Percentiles rank a stretch among this genome's conserved stretches.
These are phyloP conservation scores for Zoanthus solanderi DNA, from an alignment of 92 coral and sea anemone genomes.

Conservation along the genomic window DNA sequence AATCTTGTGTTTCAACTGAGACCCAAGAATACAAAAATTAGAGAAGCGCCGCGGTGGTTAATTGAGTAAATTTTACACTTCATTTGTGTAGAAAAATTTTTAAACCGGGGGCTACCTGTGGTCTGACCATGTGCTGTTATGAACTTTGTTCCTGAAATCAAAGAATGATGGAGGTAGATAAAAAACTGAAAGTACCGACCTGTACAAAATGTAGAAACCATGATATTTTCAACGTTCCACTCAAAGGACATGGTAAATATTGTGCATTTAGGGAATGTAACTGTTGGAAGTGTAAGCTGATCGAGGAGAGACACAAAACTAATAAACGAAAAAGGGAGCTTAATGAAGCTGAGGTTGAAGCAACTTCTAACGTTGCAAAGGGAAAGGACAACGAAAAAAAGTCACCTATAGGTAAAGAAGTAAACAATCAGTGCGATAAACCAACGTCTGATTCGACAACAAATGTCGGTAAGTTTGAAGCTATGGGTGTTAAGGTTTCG, in stretches of 20 bases:
- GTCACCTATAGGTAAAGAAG: background rate
- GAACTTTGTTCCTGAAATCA: background rate
- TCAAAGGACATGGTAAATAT: constrained; percentile 63
- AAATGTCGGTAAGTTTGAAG: background rate
- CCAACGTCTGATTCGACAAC: background rate
- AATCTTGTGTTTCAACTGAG: too few species aligned
- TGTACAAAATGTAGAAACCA: constrained; percentile 72
- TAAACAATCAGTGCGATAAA: background rate
- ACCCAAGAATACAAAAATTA: too few species aligned
- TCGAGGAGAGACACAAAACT: constrained; percentile 53
- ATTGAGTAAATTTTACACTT: too few species aligned
- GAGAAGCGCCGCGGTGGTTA: too few species aligned
- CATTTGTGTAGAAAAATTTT: too few species aligned
- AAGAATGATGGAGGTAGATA: constrained; percentile 9
- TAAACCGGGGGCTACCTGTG: background rate
- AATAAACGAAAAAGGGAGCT: constrained; percentile 33
- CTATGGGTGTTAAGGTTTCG: background rate
- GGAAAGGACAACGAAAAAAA: background rate
- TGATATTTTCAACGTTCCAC: constrained; percentile 46
- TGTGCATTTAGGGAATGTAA: constrained; percentile 54
- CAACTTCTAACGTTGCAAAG: background rate
- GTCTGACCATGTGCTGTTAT: background rate
- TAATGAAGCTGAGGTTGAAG: constrained; percentile 25
- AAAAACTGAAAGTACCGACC: constrained; percentile 44
- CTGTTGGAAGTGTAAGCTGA: constrained; percentile 59